Evolutionary conservation across 2,888 invertebrate genomes (phyloP).

Genomic region (Dynastes maya): DNA sequence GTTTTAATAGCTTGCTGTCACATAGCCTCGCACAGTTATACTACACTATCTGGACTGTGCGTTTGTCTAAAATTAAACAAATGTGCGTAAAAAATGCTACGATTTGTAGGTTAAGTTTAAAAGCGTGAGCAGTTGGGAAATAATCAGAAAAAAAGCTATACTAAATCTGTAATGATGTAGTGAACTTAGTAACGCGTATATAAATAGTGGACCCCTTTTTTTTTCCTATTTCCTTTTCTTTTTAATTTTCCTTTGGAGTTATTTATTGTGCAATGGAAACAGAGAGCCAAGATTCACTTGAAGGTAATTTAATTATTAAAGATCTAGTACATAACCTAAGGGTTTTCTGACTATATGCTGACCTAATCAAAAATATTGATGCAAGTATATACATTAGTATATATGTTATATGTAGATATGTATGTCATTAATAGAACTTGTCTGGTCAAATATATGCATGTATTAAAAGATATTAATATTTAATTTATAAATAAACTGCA

Average conservation of each 20-base stretch:
- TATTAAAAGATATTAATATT: too few species aligned
- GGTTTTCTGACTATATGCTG: too few species aligned
- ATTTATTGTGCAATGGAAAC: constrained; percentile 35
- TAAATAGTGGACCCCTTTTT: constrained; percentile 28
- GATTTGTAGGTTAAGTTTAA: constrained; percentile 40
- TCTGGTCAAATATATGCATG: too few species aligned
- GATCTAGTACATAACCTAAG: too few species aligned
- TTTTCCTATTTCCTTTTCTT: constrained; percentile 9
- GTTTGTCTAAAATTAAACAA: constrained; percentile 35
- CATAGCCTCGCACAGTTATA: background rate
- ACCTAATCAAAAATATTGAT: background rate
- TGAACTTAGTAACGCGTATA: constrained; percentile 11
- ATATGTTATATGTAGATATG: background rate
- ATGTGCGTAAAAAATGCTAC: constrained; percentile 40
- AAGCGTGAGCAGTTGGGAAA: constrained; percentile 4
- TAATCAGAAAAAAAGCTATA: constrained; percentile 1
- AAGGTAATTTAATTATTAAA: constrained; percentile 26
- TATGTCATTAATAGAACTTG: too few species aligned
- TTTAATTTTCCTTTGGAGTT: background rate
- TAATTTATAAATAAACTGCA: background rate
- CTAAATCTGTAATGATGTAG: constrained; percentile 29
- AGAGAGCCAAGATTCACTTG: constrained; percentile 29
- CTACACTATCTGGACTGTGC: background rate
- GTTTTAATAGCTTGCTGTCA: constrained; percentile 20
- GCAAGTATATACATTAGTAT: too few species aligned